Conservation (phyloP, 2,888 invertebrate genomes). For the Aphrophora alni region DNA sequence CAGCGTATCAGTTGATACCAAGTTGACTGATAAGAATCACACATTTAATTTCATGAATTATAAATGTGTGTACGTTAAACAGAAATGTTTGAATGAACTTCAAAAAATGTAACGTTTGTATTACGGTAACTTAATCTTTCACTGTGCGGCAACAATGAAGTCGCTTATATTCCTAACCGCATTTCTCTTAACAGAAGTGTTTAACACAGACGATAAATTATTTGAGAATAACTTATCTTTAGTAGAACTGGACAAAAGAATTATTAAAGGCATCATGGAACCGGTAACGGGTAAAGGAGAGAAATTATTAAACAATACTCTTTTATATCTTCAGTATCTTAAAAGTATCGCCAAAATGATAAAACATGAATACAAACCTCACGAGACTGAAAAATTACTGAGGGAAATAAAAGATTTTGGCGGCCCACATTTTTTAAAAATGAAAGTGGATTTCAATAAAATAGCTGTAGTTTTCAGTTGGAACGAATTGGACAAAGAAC, state of each 20-base stretch:
- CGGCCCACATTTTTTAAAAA: slow-evolving; percentile 26
- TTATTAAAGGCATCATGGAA: slow-evolving; percentile 21
- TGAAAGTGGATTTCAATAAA: not conserved
- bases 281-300: slow-evolving; percentile 12
- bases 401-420: slow-evolving; percentile 22
- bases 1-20: no score
- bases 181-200: not conserved
- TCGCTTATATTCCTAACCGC: no score
- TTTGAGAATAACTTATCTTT: slow-evolving; percentile 13
- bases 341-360: not conserved
- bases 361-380: not conserved
- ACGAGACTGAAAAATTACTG: not conserved
- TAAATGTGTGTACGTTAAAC: no score
- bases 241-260: slow-evolving; percentile 10
- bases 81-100: no score
- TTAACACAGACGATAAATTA: not conserved
- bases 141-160: no score
- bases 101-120: no score
- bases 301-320: slow-evolving; percentile 3
- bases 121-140: no score
- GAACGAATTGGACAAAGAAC: not conserved
- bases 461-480: not conserved
- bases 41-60: no score
- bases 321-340: slow-evolving; percentile 2
- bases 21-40: no score